Evolutionary conservation across 2,888 invertebrate genomes (phyloP), one percentile per base, ranked within the genome.

Genomic region (Acrobasis consociella): DNA sequence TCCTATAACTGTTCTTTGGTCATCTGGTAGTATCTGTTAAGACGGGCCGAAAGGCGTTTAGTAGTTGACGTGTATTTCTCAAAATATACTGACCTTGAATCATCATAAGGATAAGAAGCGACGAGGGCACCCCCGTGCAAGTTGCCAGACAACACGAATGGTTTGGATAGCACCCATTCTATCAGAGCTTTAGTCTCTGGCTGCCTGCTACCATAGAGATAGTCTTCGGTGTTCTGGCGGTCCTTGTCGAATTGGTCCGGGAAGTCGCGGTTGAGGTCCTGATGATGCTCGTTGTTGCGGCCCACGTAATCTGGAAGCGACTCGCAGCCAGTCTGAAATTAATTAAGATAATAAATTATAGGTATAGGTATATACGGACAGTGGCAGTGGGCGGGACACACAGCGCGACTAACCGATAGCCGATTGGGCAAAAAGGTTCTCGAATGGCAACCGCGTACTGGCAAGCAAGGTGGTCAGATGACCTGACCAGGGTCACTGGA

Each of bases 101-200:
- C 96, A 86, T 98, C 99, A 80, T 94, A 99, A 0, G 99, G 99
- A 89, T 99, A 99, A 85, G 99, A 99, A 60, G 99, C 99, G 1
- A 99, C 99, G 0, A 99, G 94, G 46, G 99, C 98, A 2, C 99
- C 99, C n/a, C 98, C 99, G 82, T 99, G 99, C 58, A 99, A 93
- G 86, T 99, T 99, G 1, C 97, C 98, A 0, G 98, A 99, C 58
- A 99, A 92, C 42, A 98, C 98, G 83, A 99, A 99, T 62, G 97
- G 97, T 75, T 96, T 95, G 11, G 94, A 94, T 62, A 95, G 91
- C 53, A 99, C 96, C 98, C 98, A 99, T 51, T 95, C 94, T 94
- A 98, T 98, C 73, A 98, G 92, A 5, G 97, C 97, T 13, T 94
- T 81, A 0, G 98, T 98, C 93, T 99, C 99, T 1, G 97, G 97